Evolutionary conservation across 1,140 invertebrate genomes (phyloP).

Genomic region (Brachionus paranguensis): DNA sequence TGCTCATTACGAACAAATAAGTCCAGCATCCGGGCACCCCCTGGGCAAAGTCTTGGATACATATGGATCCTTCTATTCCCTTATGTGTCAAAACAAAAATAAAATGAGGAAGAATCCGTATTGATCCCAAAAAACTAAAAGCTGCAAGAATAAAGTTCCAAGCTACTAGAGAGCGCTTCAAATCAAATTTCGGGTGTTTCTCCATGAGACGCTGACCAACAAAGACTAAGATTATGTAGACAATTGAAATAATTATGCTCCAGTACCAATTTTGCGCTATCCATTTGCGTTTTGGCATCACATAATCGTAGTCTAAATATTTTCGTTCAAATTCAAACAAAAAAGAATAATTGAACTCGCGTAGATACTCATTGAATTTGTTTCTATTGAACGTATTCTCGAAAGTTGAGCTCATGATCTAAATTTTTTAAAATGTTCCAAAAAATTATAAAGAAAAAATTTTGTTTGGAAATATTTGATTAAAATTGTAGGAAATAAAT

Average conservation of each 20-base stretch:
- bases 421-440: not conserved
- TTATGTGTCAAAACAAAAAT: slow-evolving; percentile 74
- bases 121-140: slow-evolving; percentile 85
- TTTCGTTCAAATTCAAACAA: slow-evolving; percentile 16
- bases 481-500: not conserved
- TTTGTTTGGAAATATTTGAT: not conserved
- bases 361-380: not conserved
- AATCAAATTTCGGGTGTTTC: slow-evolving; percentile 74
- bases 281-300: slow-evolving; percentile 60
- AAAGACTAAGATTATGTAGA: slow-evolving; percentile 90
- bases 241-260: slow-evolving; percentile 67
- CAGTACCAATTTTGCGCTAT: slow-evolving; percentile 91
- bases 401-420: not conserved
- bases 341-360: slow-evolving; percentile 25
- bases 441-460: not conserved
- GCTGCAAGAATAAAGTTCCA: slow-evolving; percentile 86
- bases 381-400: not conserved
- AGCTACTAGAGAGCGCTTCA: slow-evolving; percentile 72
- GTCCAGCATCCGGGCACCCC: slow-evolving; percentile 65
- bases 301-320: not conserved
- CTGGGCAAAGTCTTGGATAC: slow-evolving; percentile 58
- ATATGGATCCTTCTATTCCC: slow-evolving; percentile 86
- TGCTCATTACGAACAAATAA: slow-evolving; percentile 74
- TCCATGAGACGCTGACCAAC: slow-evolving; percentile 86
- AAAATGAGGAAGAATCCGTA: slow-evolving; percentile 64